phyloP scores from a whole-genome alignment of 2,888 invertebrate genomes.

The Cinara cedri region DNA sequence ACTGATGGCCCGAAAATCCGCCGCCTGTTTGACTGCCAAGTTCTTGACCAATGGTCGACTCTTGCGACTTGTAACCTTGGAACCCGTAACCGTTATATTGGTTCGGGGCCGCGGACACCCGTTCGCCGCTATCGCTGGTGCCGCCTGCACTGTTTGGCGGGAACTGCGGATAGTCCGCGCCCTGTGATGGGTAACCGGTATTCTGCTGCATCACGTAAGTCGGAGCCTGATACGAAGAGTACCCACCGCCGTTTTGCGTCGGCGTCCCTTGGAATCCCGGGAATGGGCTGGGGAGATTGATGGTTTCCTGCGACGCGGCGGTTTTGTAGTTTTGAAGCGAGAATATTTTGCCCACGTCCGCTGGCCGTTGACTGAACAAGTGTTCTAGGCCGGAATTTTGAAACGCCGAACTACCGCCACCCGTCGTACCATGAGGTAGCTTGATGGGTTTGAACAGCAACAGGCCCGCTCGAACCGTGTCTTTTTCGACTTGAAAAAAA shows the following conservation, averaged over 20 bases:
- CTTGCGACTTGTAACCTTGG: slow-evolving; percentile 13
- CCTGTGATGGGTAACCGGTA: background rate
- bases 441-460: slow-evolving; percentile 63
- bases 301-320: background rate
- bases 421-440: slow-evolving; percentile 42
- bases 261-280: background rate
- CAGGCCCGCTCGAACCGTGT: slow-evolving; percentile 62
- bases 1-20: background rate
- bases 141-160: background rate
- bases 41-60: slow-evolving; percentile 16
- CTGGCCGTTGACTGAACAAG: background rate
- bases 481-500: slow-evolving; percentile 58
- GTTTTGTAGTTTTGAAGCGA: background rate
- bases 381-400: background rate
- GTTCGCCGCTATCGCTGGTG: background rate
- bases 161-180: background rate
- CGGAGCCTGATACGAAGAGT: background rate
- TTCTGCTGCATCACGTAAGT: no score
- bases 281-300: background rate
- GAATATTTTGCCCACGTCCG: background rate
- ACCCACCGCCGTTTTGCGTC: background rate
- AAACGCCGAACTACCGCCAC: background rate
- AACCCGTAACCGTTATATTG: background rate
- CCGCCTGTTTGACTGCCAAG: background rate
- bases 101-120: background rate